Evolutionary conservation across 2,888 invertebrate genomes (phyloP).

Genomic region (Eugnorisma glareosa): DNA sequence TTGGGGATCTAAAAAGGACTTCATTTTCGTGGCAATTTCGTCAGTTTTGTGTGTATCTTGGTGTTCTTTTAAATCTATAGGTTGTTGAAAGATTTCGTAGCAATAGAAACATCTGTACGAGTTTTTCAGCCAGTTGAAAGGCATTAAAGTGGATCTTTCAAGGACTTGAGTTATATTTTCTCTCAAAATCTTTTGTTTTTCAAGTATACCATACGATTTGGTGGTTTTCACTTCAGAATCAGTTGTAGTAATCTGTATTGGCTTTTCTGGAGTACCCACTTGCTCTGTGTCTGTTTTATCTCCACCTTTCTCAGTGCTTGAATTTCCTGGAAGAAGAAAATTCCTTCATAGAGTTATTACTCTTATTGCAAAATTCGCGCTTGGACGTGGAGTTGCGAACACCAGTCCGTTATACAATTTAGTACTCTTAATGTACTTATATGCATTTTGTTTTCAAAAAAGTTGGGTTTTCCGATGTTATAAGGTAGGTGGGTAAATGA

Average conservation of each 20-base stretch:
- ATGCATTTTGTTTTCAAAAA: not conserved
- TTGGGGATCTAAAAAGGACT: constrained; percentile 68
- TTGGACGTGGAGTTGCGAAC: no score
- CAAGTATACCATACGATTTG: constrained; percentile 18
- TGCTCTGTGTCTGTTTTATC: constrained; percentile 25
- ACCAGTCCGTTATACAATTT: no score
- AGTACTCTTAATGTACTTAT: not conserved
- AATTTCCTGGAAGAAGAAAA: constrained; percentile 68
- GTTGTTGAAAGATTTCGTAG: constrained; percentile 72
- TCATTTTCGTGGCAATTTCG: constrained; percentile 66
- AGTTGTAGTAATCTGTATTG: not conserved
- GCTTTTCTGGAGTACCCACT: constrained; percentile 5
- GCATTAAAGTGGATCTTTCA: constrained; percentile 65
- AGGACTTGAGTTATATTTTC: constrained; percentile 72
- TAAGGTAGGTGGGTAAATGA: no score
- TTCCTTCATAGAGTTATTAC: constrained; percentile 55
- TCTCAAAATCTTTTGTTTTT: constrained; percentile 61
- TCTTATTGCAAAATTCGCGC: not conserved
- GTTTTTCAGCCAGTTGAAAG: constrained; percentile 74
- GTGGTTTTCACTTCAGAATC: constrained; percentile 3
- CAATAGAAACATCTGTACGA: constrained; percentile 76
- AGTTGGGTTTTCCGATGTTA: not conserved
- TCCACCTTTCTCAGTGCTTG: constrained; percentile 6
- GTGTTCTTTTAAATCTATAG: constrained; percentile 72
- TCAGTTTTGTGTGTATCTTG: constrained; percentile 62